Evolutionary conservation across 2,888 invertebrate genomes (phyloP).

Genomic region (Palloptera scutellata): DNA sequence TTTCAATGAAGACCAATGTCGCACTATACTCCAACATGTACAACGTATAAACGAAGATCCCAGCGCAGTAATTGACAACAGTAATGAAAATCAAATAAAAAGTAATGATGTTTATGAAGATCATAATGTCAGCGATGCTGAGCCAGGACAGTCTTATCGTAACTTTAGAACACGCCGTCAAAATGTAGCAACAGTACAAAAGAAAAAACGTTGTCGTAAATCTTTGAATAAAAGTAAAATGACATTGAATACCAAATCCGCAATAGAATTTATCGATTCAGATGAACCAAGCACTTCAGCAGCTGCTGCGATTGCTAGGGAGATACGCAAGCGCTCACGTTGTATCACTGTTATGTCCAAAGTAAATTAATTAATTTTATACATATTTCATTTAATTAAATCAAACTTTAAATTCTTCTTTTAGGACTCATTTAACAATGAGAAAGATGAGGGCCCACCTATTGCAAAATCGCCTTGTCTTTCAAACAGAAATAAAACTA

Average conservation of each 20-base stretch:
- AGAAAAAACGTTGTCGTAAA: background rate
- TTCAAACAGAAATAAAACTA: background rate
- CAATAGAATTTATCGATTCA: background rate
- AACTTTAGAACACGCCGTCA: constrained; percentile 24
- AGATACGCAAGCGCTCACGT: background rate
- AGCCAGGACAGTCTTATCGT: constrained; percentile 35
- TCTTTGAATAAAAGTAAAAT: background rate
- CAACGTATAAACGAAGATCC: constrained; percentile 23
- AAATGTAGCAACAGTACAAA: background rate
- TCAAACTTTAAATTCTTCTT: background rate
- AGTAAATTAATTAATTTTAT: background rate
- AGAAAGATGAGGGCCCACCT: background rate
- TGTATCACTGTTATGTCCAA: background rate
- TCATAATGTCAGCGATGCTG: constrained; percentile 29
- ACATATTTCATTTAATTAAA: background rate
- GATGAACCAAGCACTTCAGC: background rate
- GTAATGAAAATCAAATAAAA: background rate
- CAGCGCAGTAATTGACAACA: background rate
- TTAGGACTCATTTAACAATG: constrained; percentile 15
- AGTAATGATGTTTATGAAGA: constrained; percentile 25
- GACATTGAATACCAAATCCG: background rate
- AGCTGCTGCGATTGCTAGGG: background rate
- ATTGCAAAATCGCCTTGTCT: background rate
- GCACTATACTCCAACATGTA: constrained; percentile 32
- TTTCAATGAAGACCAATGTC: constrained; percentile 33